These are phyloP conservation scores for Meiosimyza decipiens DNA, from an alignment of 2,888 invertebrate genomes.

Conservation along the genomic window DNA sequence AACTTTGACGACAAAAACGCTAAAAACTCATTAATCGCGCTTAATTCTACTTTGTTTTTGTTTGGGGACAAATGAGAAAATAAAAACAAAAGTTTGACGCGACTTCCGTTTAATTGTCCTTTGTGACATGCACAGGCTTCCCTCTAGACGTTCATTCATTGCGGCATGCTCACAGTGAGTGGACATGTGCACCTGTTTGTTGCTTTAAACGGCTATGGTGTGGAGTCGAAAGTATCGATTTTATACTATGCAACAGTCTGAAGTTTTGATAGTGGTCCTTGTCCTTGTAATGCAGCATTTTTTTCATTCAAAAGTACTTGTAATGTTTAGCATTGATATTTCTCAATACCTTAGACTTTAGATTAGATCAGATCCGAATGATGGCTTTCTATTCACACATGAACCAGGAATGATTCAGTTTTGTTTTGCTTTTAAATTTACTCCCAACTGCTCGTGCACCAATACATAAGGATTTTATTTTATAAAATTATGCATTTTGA, in stretches of 20 bases:
- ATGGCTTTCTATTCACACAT: no score
- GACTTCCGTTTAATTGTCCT: slow-evolving; percentile 27
- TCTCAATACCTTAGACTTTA: no score
- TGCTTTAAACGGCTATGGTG: background rate
- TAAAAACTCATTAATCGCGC: slow-evolving; percentile 21
- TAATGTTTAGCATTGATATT: no score
- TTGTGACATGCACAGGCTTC: slow-evolving; percentile 1
- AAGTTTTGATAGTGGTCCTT: background rate
- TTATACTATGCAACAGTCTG: background rate
- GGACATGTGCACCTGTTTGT: background rate
- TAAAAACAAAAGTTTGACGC: slow-evolving; percentile 21
- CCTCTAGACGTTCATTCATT: background rate
- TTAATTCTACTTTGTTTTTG: slow-evolving; percentile 2
- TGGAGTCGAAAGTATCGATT: background rate
- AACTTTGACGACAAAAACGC: slow-evolving; percentile 16
- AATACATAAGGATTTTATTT: no score
- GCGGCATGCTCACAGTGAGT: background rate
- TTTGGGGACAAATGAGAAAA: background rate
- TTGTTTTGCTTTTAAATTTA: no score
- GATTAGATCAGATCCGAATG: no score
- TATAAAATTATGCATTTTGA: no score
- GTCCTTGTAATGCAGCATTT: no score
- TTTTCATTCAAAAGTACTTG: no score
- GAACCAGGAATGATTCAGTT: no score
- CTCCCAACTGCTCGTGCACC: no score